Base-by-base conservation (phyloP, 2,888 invertebrate genomes). In the Eudasyphora cyanicolor region DNA sequence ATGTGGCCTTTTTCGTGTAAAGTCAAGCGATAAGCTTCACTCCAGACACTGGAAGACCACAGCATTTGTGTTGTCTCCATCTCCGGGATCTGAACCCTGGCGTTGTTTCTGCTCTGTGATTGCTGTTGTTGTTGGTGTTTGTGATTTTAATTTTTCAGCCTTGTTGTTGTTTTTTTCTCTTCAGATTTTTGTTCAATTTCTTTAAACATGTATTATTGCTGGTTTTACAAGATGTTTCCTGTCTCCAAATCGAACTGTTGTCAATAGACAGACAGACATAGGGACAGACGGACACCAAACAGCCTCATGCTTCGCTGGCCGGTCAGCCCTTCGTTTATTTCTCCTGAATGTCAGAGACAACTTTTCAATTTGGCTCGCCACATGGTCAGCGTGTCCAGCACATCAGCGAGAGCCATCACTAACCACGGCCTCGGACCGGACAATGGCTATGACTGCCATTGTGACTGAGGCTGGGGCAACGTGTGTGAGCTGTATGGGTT, bases 201-300 rank as follows among this genome's bases (percentile, higher is more conserved):
- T 76, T 60, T 67, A 89, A 89, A 89, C 89, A 89, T 91, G 91
- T 90, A 86, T 86, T 88, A 88, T 88, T 88, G 89, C 90, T 89
- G 87, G 91, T 91, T 91, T 89, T 90, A 91, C 91, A 91, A 89
- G 90, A 90, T 91, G 91, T 91, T 91, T 91, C 91, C 92, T 91
- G 91, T 91, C 92, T 89, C 88, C 89, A 88, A 89, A 91, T 91
- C 90, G 91, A 91, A 91, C 91, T 90, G 89, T 91, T 89, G 89
- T 89, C 91, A 91, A 91, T 91, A 91, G 81, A 80, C 80, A 78
- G 83, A 62, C 83, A 60, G 54, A 32, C 62, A 32, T 17, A n/a
- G 12, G 57, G 19, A 12, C 54, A 54, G 24, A 24, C 21, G 21
- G 14, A 54, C 62, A 62, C 4, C 2, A n/a, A n/a, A 62, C 12